Evolutionary conservation across 2,113 vertebrate species (phyloP).

Genomic region (Tragelaphus imberbis): DNA sequence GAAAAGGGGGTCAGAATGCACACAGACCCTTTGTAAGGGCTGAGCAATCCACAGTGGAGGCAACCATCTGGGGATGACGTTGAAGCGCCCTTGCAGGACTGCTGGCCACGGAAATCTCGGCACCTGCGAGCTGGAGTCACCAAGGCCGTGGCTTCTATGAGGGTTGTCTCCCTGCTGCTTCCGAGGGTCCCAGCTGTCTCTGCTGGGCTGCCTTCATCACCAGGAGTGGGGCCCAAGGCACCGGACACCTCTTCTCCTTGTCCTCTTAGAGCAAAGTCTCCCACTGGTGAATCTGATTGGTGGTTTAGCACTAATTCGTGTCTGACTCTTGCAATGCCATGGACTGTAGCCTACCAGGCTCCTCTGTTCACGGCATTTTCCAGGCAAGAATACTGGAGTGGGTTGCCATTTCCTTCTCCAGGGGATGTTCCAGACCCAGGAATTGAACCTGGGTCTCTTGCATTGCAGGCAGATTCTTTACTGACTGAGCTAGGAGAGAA

Average conservation of each 20-base stretch:
- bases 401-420: not conserved
- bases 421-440: not conserved
- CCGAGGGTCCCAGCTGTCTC: not conserved
- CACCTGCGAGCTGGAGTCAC: not conserved
- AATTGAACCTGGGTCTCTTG: not conserved
- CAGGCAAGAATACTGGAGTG: not conserved
- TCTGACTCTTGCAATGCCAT: not conserved
- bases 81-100: not conserved
- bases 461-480: not conserved
- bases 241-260: rapidly evolving
- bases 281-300: not conserved
- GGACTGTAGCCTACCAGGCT: not conserved
- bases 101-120: not conserved
- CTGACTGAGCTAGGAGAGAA: not conserved
- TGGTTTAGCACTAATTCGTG: not conserved
- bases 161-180: not conserved
- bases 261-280: not conserved
- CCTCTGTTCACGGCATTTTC: not conserved
- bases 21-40: not conserved
- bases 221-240: not conserved
- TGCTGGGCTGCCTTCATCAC: not conserved
- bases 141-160: rapidly evolving
- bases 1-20: not conserved
- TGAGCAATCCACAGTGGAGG: no score
- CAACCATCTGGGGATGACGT: no score